phyloP scores from a whole-genome alignment of 2,113 vertebrate genomes.

The Piliocolobus tephrosceles region DNA sequence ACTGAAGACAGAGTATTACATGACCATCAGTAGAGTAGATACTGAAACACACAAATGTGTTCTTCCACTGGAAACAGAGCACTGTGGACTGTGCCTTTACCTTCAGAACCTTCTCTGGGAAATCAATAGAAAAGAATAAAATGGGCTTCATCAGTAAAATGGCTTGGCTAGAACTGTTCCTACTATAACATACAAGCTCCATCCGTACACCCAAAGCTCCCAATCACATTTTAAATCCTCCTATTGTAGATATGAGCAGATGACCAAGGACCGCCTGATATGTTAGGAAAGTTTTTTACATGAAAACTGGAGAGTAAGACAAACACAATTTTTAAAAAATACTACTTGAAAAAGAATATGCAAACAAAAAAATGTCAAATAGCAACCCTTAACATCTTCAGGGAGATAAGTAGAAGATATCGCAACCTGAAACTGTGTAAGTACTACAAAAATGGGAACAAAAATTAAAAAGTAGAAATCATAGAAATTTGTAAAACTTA shows the following conservation, averaged over 20 bases:
- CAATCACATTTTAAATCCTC: neutral
- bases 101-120: neutral
- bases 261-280: neutral
- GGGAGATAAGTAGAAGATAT: neutral
- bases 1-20: neutral
- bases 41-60: neutral
- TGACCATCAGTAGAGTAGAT: neutral
- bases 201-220: neutral
- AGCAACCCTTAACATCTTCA: neutral
- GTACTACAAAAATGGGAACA: neutral
- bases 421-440: neutral
- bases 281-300: neutral
- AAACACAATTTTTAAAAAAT: neutral
- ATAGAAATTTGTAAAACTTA: neutral
- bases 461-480: neutral
- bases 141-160: neutral
- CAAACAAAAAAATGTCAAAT: neutral
- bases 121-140: neutral
- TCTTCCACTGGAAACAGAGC: neutral
- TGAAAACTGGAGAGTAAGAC: neutral
- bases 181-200: neutral
- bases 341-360: neutral
- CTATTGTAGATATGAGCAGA: neutral
- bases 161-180: neutral
- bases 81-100: neutral